These are phyloP conservation scores for Telmatherina bonti DNA, from an alignment of 2,797 vertebrate genomes.

Conservation along the genomic window DNA sequence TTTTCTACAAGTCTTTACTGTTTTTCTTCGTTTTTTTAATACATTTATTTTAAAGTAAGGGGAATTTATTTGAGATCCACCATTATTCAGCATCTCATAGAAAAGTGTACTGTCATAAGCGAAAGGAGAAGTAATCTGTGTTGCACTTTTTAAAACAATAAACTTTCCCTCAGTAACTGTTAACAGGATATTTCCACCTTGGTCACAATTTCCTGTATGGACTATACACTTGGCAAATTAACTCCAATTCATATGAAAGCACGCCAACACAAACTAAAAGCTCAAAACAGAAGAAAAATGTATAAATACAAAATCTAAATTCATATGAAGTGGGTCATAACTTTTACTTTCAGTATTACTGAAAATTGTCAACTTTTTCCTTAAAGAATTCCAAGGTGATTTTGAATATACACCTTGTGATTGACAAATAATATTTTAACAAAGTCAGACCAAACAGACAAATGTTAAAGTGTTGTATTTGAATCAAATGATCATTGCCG, in stretches of 20 bases:
- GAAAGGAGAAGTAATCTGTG: conserved; percentile 18
- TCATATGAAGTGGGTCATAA: not conserved
- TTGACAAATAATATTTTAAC: not conserved
- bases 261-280: not conserved
- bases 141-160: conserved; percentile 13
- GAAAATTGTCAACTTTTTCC: not conserved
- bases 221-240: conserved; percentile 60
- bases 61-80: not conserved
- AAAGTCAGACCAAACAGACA: conserved; percentile 6
- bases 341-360: not conserved
- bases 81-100: not conserved
- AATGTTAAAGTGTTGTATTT: conserved; percentile 37
- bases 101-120: not conserved
- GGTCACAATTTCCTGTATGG: conserved; percentile 66
- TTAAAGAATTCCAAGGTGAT: not conserved
- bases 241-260: not conserved
- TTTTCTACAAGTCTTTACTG: too few relatives aligned
- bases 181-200: conserved; percentile 64
- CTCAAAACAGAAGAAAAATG: not conserved
- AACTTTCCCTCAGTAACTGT: conserved; percentile 42
- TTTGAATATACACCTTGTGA: not conserved
- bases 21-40: not conserved
- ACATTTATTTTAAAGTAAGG: not conserved
- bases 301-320: not conserved
- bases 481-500: conserved; percentile 15